Evolutionary conservation across 1,140 invertebrate genomes (phyloP).

Genomic region (Caerostris extrusa): DNA sequence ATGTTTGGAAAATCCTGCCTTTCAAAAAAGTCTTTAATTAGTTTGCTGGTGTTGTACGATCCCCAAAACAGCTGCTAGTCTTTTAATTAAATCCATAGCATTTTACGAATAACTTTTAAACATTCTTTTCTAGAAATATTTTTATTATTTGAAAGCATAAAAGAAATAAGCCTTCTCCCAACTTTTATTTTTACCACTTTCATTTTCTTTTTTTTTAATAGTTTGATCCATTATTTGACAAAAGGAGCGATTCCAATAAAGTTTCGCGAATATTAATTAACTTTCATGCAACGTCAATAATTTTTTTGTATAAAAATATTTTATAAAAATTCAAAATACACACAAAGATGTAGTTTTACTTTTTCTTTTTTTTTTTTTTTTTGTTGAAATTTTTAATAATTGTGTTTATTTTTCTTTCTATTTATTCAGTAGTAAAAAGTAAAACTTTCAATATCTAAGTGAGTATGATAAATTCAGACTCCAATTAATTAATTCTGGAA

Average conservation of each 20-base stretch:
- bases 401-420: too few species aligned
- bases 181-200: background rate
- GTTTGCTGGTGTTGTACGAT: background rate
- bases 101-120: background rate
- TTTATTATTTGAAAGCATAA: background rate
- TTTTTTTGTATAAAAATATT: background rate
- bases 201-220: background rate
- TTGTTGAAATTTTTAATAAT: too few species aligned
- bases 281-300: background rate
- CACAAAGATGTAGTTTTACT: too few species aligned
- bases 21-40: background rate
- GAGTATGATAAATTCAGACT: too few species aligned
- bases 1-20: background rate
- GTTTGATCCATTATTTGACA: background rate
- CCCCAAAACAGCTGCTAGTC: conserved; percentile 14
- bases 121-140: background rate
- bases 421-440: too few species aligned
- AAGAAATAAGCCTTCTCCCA: background rate
- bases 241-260: background rate
- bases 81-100: conserved; percentile 13
- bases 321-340: too few species aligned
- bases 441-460: too few species aligned
- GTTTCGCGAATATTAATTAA: background rate
- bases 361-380: too few species aligned
- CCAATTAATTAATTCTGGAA: too few species aligned